A percentile compares a stretch with the other conserved stretches of the same genome.
Evolutionary conservation across 2,888 invertebrate species (phyloP).

Genomic region (Bombylius major): DNA sequence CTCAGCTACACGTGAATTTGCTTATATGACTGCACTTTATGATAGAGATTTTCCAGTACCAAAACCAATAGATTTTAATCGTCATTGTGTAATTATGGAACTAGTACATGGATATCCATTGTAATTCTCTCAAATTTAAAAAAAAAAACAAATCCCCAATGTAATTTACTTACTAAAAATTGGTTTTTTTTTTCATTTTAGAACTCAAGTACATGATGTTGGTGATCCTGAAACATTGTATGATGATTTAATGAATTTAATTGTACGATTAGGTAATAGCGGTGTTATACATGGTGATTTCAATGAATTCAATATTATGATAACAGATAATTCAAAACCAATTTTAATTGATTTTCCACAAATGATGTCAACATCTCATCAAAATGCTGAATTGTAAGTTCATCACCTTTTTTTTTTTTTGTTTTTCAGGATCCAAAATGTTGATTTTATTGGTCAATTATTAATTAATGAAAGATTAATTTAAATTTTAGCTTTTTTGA

Average conservation of each 20-base stretch:
- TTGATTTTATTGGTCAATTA: not conserved
- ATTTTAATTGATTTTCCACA: slow-evolving; percentile 97
- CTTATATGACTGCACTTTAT: slow-evolving; percentile 89
- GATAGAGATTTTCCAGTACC: slow-evolving; percentile 91
- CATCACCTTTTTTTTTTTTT: not conserved
- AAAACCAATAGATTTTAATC: slow-evolving; percentile 83
- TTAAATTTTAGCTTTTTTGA: slow-evolving; percentile 65
- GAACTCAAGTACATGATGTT: slow-evolving; percentile 52
- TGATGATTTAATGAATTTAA: slow-evolving; percentile 86
- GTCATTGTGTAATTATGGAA: slow-evolving; percentile 96
- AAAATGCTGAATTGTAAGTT: slow-evolving; percentile 72
- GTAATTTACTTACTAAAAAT: not conserved
- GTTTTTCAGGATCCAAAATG: not conserved
- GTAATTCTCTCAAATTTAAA: slow-evolving; percentile 40
- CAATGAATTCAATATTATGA: slow-evolving; percentile 97
- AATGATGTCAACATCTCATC: slow-evolving; percentile 92
- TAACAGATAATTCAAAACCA: slow-evolving; percentile 63
- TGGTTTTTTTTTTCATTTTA: slow-evolving; percentile 21
- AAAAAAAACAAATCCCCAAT: not conserved
- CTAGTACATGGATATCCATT: slow-evolving; percentile 70
- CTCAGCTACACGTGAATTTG: slow-evolving; percentile 94
- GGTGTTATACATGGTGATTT: slow-evolving; percentile 99
- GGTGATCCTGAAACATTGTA: slow-evolving; percentile 65
- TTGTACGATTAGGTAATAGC: slow-evolving; percentile 79
- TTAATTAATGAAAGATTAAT: not conserved